These are phyloP conservation scores for Porphyrio hochstetteri DNA, from an alignment of 2,113 vertebrate genomes.

Conservation along the genomic window DNA sequence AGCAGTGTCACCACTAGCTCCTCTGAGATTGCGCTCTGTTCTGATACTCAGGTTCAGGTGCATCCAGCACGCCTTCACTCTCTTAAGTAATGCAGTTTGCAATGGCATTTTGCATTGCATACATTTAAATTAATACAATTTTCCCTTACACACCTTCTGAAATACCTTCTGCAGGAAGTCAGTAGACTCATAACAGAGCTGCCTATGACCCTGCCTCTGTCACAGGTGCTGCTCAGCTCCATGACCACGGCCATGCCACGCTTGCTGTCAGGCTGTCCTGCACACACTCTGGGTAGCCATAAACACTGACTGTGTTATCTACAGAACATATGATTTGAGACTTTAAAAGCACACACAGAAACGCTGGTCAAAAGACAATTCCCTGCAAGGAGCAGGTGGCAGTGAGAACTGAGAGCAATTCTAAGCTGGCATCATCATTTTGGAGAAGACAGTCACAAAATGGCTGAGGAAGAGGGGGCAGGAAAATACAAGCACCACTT, in stretches of 20 bases:
- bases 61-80: background rate
- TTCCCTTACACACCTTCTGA: background rate
- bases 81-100: background rate
- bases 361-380: fast-evolving
- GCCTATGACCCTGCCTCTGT: background rate
- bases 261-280: background rate
- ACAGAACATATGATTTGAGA: background rate
- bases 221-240: background rate
- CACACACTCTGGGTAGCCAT: background rate
- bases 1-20: background rate
- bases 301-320: background rate
- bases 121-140: background rate
- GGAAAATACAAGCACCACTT: background rate
- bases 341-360: background rate
- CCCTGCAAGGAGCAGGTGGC: background rate
- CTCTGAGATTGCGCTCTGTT: background rate
- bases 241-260: background rate
- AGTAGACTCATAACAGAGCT: background rate
- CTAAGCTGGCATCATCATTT: background rate
- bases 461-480: background rate
- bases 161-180: background rate
- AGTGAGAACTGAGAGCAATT: background rate
- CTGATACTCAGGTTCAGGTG: background rate
- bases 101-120: background rate
- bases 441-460: background rate